These are phyloP conservation scores for Nesoenas mayeri DNA, from an alignment of 2,113 vertebrate genomes.

Conservation along the genomic window DNA sequence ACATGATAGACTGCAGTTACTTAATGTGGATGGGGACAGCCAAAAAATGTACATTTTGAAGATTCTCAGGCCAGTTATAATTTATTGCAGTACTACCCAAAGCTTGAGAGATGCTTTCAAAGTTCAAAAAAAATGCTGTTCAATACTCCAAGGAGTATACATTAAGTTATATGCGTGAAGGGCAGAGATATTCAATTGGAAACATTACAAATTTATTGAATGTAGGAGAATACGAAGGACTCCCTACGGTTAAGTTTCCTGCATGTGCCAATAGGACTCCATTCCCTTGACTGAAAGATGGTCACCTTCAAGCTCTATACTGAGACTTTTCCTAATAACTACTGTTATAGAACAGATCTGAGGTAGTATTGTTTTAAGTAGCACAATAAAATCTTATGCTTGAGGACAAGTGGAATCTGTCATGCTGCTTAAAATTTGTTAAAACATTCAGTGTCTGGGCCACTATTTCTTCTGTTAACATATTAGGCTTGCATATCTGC, in stretches of 20 bases:
- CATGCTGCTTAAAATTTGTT: background rate
- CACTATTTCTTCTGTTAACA: background rate
- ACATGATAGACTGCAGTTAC: slow-evolving; percentile 52
- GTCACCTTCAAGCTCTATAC: background rate
- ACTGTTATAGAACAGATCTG: background rate
- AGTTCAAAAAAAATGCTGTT: background rate
- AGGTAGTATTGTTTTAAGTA: background rate
- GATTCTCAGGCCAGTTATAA: background rate
- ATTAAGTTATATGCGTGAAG: background rate
- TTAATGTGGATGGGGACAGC: slow-evolving; percentile 13
- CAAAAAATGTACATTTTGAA: slow-evolving; percentile 30
- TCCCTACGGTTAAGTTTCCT: background rate
- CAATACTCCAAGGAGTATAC: background rate
- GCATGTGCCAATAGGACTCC: background rate
- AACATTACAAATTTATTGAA: background rate
- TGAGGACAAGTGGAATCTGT: background rate
- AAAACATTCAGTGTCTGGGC: background rate
- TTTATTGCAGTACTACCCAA: slow-evolving; percentile 1
- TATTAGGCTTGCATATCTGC: background rate
- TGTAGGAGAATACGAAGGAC: background rate
- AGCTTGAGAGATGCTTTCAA: background rate
- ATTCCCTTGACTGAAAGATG: background rate
- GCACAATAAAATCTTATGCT: background rate
- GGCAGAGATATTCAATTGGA: background rate
- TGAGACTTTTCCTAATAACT: background rate